Conservation (phyloP, 2,113 vertebrate genomes). For the Heliornis fulica region DNA sequence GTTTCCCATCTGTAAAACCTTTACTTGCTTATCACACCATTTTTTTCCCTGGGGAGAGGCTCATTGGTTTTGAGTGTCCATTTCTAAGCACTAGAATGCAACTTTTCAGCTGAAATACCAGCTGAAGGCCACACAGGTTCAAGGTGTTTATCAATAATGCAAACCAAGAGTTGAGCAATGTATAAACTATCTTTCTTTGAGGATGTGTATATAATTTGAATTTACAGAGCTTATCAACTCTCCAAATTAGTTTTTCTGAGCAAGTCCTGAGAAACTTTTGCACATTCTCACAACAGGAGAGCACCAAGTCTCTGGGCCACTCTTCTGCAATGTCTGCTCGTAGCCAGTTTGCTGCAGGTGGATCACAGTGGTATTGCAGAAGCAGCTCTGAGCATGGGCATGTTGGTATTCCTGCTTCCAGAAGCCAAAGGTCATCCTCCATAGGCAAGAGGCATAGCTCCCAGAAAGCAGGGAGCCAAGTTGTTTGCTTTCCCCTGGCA, state of each 20-base stretch:
- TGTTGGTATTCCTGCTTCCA: not conserved
- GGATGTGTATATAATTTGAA: not conserved
- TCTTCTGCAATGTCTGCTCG: not conserved
- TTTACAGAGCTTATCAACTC: not conserved
- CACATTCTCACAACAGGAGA: accelerated
- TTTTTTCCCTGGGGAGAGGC: accelerated
- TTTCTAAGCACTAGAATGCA: not conserved
- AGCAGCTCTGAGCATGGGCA: not conserved
- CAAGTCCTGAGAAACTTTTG: not conserved
- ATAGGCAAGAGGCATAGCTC: not conserved
- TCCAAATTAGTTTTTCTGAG: not conserved
- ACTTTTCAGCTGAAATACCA: too few relatives aligned
- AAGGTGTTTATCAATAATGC: not conserved
- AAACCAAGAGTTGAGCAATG: not conserved
- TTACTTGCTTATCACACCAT: not conserved
- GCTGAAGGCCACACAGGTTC: not conserved
- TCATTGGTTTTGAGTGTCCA: not conserved
- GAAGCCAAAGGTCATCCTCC: not conserved
- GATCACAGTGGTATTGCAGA: accelerated
- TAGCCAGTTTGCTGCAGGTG: not conserved
- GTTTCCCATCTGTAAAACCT: not conserved
- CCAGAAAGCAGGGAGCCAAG: not conserved
- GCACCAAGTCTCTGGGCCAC: not conserved
- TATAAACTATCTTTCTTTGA: not conserved
- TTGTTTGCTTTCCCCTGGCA: not conserved